Evolutionary conservation across 2,113 vertebrate genomes (phyloP), one percentile per base, ranked within the genome.

Genomic region (Oncorhynchus gorbuscha): DNA sequence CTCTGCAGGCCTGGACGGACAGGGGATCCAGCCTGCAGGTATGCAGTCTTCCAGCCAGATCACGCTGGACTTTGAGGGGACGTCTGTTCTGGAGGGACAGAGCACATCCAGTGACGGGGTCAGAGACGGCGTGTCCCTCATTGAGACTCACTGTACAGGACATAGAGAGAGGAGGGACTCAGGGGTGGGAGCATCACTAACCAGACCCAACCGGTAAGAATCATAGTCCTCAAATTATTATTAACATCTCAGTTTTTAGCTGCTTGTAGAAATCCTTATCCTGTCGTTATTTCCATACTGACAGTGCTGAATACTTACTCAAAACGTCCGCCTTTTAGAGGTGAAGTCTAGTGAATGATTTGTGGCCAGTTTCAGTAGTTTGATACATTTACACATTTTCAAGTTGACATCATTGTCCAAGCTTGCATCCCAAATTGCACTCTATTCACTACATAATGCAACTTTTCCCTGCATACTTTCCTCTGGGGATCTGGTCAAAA

Each of bases 101-200:
- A 95, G 92, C 0, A 94, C 94, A 18, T 94, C 95, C 0, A 95
- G 94, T 45, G 95, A 98, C 4, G 86, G 92, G 73, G 96, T 98
- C 24, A 95, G 94, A 89, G 97, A 98, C 24, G 94, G 94, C 11
- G 82, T 94, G 4, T 99, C 96, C 22, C 88, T 98, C 24, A 97
- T 95, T 69, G 98, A 98, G 71, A 95, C 95, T 0, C 96, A 99
- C 81, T 91, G 93, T 3, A 88, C 94, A 0, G 96, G 94, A 77
- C 94, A 93, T 69, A 92, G 95, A 79, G 98, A 99, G 77, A 95
- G 98, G 86, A 94, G 97, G 75, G 98, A 99, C 83, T 99, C 97
- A 1, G 97, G 98, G 4, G 97, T 99, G 0, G 98, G 97, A 68
- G 97, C 97, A 13, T 99, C 97, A 0, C 94, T 99, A 66, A 99